Percentiles rank a stretch among this genome's conserved stretches.
Conservation (phyloP, 2,888 invertebrate genomes). For the Chymomyza caudatula region DNA sequence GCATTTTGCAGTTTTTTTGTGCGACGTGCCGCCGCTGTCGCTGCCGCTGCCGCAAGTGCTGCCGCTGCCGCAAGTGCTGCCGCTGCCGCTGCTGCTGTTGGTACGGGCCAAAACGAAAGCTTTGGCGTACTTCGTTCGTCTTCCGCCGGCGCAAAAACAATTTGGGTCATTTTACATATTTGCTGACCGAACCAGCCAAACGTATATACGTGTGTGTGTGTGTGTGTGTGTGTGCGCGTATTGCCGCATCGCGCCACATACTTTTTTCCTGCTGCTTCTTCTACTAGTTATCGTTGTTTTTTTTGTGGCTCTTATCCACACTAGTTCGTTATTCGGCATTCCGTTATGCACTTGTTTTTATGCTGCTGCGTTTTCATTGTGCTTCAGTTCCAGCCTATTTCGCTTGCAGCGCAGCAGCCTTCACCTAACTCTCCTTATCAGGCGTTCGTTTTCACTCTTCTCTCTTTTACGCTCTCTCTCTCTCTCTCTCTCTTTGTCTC, state of each 20-base stretch:
- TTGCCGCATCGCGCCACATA: neutral
- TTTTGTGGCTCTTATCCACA: constrained; percentile 30
- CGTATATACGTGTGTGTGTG: neutral
- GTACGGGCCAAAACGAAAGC: constrained; percentile 10
- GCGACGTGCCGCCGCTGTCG: constrained; percentile 30
- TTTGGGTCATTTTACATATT: constrained; percentile 72
- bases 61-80: too few relatives aligned
- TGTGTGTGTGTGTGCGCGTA: neutral
- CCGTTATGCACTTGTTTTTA: constrained; percentile 3
- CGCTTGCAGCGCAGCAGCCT: neutral
- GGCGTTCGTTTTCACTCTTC: neutral
- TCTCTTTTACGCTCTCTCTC: neutral
- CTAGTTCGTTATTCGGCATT: neutral
- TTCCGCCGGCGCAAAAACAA: constrained; percentile 32
- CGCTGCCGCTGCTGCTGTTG: constrained; percentile 31
- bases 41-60: too few relatives aligned
- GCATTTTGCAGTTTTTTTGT: constrained; percentile 56
- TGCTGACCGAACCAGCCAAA: constrained; percentile 58
- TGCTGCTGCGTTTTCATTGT: neutral
- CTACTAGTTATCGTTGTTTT: constrained; percentile 15
- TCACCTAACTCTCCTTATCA: neutral
- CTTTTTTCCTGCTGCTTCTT: neutral
- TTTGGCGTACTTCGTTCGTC: constrained; percentile 66
- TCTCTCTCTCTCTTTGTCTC: neutral
- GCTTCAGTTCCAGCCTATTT: neutral